phyloP scores from a whole-genome alignment of 53 echinoderm and acorn worm species.

The Echinometra lucunter region DNA sequence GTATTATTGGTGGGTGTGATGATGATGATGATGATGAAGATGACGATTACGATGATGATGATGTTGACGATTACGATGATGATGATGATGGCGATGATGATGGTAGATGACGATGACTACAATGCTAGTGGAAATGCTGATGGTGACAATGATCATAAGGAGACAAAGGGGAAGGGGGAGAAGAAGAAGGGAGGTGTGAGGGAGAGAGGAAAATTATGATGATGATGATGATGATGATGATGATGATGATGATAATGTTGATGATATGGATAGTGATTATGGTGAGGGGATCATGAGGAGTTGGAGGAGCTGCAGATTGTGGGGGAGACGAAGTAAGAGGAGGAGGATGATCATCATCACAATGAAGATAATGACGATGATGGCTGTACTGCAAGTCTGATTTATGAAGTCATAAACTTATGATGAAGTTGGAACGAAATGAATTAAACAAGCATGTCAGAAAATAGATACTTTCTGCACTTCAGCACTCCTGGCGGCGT shows the following conservation, averaged over 20 bases:
- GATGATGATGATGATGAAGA: neutral
- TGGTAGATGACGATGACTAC: neutral
- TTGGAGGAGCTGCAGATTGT: too few relatives aligned
- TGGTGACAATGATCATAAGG: neutral
- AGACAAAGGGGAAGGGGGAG: too few relatives aligned
- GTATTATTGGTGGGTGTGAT: too few relatives aligned
- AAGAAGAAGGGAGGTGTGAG: too few relatives aligned
- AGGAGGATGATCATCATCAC: too few relatives aligned
- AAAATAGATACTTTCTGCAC: neutral
- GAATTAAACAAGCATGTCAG: neutral
- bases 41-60: neutral
- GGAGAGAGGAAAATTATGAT: too few relatives aligned
- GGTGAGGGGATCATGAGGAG: too few relatives aligned
- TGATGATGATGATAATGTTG: neutral
- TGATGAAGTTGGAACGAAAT: neutral
- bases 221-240: neutral
- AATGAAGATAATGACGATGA: too few relatives aligned
- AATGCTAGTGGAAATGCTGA: too few relatives aligned
- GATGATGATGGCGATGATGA: neutral
- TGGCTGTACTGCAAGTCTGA: too few relatives aligned
- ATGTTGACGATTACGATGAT: neutral
- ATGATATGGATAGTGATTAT: neutral
- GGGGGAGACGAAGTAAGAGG: too few relatives aligned
- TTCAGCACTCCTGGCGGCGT: neutral
- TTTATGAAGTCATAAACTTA: neutral